Evolutionary conservation across 2,113 vertebrate species (phyloP).

Genomic region (Tupaia chinensis): DNA sequence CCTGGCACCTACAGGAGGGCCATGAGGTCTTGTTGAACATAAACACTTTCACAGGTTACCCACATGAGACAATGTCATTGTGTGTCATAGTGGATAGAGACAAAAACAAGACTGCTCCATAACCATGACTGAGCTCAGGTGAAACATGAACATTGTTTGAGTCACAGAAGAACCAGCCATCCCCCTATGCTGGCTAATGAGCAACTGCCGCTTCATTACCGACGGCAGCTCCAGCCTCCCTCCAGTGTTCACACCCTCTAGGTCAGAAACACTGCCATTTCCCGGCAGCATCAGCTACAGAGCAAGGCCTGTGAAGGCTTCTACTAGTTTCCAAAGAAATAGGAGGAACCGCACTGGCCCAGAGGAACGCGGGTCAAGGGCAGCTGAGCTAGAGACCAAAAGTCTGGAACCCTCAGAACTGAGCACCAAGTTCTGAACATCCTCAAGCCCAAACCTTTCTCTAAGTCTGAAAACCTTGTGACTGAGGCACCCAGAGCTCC

Average conservation of each 20-base stretch:
- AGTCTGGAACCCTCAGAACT: too few relatives aligned
- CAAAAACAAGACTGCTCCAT: not conserved
- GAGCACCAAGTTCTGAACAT: not conserved
- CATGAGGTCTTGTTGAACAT: not conserved
- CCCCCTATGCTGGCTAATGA: not conserved
- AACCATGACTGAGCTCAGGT: not conserved
- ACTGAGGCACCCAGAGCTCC: not conserved
- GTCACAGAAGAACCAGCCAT: not conserved
- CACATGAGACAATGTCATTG: not conserved
- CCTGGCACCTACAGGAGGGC: accelerated
- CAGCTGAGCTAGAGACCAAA: too few relatives aligned
- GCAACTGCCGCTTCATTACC: not conserved
- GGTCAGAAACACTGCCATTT: not conserved
- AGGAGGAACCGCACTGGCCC: too few relatives aligned
- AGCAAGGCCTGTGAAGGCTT: not conserved
- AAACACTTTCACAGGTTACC: not conserved
- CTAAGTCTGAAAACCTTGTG: not conserved
- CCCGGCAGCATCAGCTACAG: not conserved
- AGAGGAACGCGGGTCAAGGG: too few relatives aligned
- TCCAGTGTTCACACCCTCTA: not conserved
- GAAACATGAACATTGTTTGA: not conserved
- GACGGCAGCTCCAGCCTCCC: not conserved
- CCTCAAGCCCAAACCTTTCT: not conserved
- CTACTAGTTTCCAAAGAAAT: too few relatives aligned
- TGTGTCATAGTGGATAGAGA: not conserved